These are phyloP conservation scores for Montipora cactus DNA, from an alignment of 64 coral and sea anemone genomes.

Conservation along the genomic window DNA sequence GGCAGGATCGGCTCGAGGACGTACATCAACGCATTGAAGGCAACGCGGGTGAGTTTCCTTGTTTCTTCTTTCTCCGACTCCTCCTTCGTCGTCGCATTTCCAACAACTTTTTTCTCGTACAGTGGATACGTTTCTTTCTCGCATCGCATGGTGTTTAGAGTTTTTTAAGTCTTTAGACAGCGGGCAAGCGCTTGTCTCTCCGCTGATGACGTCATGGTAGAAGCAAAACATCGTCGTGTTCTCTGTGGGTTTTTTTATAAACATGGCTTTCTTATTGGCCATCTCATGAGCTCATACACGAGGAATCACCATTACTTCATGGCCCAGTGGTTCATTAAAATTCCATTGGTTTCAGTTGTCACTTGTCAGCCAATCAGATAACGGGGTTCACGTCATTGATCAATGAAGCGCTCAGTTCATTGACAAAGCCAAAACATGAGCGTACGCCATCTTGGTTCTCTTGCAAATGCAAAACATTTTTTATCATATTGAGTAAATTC, in stretches of 20 bases:
- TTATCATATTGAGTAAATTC: neutral
- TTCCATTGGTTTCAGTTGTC: slow-evolving; percentile 64
- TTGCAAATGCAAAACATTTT: neutral
- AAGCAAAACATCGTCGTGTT: slow-evolving; percentile 44
- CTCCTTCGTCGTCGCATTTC: slow-evolving; percentile 52
- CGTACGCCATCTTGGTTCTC: neutral
- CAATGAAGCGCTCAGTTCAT: slow-evolving; percentile 43
- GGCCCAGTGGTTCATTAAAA: slow-evolving; percentile 81
- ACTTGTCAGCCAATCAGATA: slow-evolving; percentile 71
- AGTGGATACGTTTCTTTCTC: slow-evolving; percentile 76
- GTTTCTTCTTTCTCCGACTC: slow-evolving; percentile 68
- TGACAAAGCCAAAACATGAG: neutral
- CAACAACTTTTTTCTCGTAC: slow-evolving; percentile 76
- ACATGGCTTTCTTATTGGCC: slow-evolving; percentile 89
- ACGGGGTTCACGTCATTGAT: slow-evolving; percentile 49
- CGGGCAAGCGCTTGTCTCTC: slow-evolving; percentile 50
- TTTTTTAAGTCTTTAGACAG: slow-evolving; percentile 52
- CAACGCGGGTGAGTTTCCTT: slow-evolving; percentile 35
- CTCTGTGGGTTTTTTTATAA: slow-evolving; percentile 83
- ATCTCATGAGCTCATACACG: slow-evolving; percentile 87
- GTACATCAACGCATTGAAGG: slow-evolving; percentile 74
- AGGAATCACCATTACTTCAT: slow-evolving; percentile 99
- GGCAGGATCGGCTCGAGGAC: slow-evolving; percentile 86
- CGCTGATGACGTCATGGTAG: slow-evolving; percentile 77
- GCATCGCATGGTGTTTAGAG: slow-evolving; percentile 55